phyloP scores from a whole-genome alignment of 1,140 invertebrate genomes.

The Magallana gigas region DNA sequence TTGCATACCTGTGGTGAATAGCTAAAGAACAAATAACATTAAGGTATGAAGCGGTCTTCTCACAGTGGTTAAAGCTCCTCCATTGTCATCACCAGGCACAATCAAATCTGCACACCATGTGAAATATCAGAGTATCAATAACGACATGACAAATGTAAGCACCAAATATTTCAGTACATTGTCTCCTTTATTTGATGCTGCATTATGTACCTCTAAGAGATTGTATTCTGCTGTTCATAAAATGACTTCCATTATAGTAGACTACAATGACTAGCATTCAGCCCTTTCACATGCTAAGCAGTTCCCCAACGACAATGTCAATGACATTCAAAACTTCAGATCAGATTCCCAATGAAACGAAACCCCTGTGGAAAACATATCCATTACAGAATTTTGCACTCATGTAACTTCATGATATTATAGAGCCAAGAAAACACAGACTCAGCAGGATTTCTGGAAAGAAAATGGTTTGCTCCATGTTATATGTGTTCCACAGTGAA shows the following conservation, averaged over 20 bases:
- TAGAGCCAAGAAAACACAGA: neutral
- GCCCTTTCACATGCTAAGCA: neutral
- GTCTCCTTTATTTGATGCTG: neutral
- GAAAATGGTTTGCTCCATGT: neutral
- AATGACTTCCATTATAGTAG: too few species aligned
- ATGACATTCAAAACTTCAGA: neutral
- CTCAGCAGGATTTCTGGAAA: constrained; percentile 19
- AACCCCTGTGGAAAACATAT: neutral
- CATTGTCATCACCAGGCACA: neutral
- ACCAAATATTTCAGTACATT: neutral
- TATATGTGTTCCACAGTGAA: neutral
- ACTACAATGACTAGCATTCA: too few species aligned
- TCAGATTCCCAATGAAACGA: too few species aligned
- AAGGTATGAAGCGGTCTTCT: neutral
- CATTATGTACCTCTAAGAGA: neutral
- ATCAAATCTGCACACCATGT: neutral
- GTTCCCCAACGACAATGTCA: neutral
- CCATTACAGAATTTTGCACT: neutral
- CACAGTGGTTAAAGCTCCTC: neutral
- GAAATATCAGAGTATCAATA: neutral
- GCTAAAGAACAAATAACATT: neutral
- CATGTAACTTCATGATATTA: neutral
- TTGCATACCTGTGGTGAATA: constrained; percentile 16
- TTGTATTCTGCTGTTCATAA: neutral
- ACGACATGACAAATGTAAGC: neutral